Base-by-base conservation (phyloP, 2,797 vertebrate species). In the Periparus ater region DNA sequence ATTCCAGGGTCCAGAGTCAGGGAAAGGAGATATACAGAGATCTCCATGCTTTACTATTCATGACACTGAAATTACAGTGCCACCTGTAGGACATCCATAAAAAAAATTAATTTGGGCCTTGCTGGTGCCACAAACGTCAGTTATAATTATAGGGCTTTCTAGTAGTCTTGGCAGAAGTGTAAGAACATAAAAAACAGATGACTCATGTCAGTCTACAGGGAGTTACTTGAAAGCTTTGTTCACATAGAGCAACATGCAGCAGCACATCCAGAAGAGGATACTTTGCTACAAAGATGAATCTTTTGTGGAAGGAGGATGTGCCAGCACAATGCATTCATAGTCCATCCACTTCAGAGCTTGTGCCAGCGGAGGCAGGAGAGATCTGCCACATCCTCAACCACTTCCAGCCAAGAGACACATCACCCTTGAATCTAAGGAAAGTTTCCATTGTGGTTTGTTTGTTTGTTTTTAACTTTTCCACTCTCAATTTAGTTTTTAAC, bases 31-130 rank as follows among this genome's bases (percentile, higher is more conserved):
- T 23, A 61, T 29, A 13, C 38, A 87, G 51, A 70, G 36, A 60
- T 48, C 36, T 48, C 22, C 50, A 48, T 53, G 18, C 15, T 91
- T 94, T 91, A 48, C 32, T 90, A 66, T 76, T 78, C 74, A 81
- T 62, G 61, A 88, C 48, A 12, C 40, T 84, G 83, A 93, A 96
- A 96, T 96, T 86, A 90, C 36, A 95, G 90, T 94, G 93, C 93
- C 96, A 95, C 74, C 93, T 96, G 85, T 96, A 91, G 96, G 95
- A 91, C 70, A 88, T 48, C 4, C 15, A 34, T 40, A 38, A 65
- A 47, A 88, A 89, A 63, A 67, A n/a, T 26, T 87, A 89, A 75
- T 84, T 62, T 76, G 51, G 26, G 30, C 51, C 57, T 91, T 36
- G 30, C 62, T 83, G 22, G 48, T 91, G 62, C 38, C 76, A 60